Percentiles rank a stretch among this genome's conserved stretches.
Conservation (phyloP, 2,888 invertebrate genomes). For the Ormyrus nitidulus region DNA sequence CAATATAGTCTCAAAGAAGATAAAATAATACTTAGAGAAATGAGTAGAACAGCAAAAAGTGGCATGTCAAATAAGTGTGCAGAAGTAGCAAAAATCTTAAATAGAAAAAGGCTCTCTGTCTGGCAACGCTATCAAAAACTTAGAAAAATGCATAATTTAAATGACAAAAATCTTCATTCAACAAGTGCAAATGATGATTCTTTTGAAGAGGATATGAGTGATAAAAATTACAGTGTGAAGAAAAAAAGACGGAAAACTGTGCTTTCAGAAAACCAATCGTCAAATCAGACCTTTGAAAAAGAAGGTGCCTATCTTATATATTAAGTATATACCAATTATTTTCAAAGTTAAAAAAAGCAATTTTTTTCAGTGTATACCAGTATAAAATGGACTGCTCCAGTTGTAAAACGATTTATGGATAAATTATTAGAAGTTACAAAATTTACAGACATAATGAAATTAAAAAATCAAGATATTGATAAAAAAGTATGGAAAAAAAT, state of each 20-base stretch:
- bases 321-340: background rate
- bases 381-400: conserved; percentile 60
- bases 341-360: background rate
- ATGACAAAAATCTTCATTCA: background rate
- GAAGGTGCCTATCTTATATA: background rate
- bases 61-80: conserved; percentile 48
- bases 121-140: conserved; percentile 59
- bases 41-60: conserved; percentile 47
- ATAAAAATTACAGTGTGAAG: background rate
- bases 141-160: conserved; percentile 37
- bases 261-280: background rate
- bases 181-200: conserved; percentile 9
- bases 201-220: background rate
- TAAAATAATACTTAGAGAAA: conserved; percentile 60
- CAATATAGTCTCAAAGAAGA: conserved; percentile 63
- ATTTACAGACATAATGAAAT: conserved; percentile 61
- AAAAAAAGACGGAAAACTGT: conserved; percentile 1
- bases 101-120: conserved; percentile 62
- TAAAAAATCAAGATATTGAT: conserved; percentile 66
- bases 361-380: conserved; percentile 22
- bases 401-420: conserved; percentile 62
- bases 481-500: conserved; percentile 65
- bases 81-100: conserved; percentile 62
- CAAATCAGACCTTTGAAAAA: background rate
- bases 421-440: conserved; percentile 62